A percentile compares a stretch with the other conserved stretches of the same genome.
Evolutionary conservation across 2,888 invertebrate species (phyloP).

Genomic region (Galerucella calmariensis): DNA sequence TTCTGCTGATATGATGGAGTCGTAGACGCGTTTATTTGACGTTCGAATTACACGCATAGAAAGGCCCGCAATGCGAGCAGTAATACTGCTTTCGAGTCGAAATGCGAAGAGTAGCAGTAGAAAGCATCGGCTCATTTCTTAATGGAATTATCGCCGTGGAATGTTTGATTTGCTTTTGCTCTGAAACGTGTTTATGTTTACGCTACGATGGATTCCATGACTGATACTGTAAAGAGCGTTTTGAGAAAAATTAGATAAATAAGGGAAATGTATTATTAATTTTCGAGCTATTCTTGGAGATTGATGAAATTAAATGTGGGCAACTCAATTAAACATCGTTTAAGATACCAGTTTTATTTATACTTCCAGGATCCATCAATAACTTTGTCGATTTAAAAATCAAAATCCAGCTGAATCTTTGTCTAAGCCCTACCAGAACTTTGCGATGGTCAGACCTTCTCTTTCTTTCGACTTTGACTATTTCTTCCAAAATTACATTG

Average conservation of each 20-base stretch:
- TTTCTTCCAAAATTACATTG: no score
- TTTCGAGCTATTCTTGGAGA: no score
- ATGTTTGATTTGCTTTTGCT: constrained; percentile 57
- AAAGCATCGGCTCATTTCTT: constrained; percentile 64
- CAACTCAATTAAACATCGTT: no score
- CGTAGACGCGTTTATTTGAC: constrained; percentile 61
- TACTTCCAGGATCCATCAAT: no score
- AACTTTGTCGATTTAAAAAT: no score
- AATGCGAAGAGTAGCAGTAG: constrained; percentile 51
- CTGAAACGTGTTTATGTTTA: constrained; percentile 22
- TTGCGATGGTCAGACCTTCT: no score
- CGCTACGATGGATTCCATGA: constrained; percentile 49
- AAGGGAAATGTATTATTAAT: no score
- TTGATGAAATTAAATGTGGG: no score
- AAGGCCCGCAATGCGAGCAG: constrained; percentile 22
- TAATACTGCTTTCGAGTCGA: constrained; percentile 7
- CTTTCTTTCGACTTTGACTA: no score
- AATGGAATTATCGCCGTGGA: constrained; percentile 63
- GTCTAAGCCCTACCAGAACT: no score
- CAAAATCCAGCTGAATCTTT: no score
- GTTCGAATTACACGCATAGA: constrained; percentile 60
- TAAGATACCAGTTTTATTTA: no score
- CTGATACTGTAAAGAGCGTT: constrained; percentile 23
- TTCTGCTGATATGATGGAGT: constrained; percentile 48
- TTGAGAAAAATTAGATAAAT: background rate